phyloP scores from a whole-genome alignment of 2,113 vertebrate species.

The Gasterosteus nipponicus region DNA sequence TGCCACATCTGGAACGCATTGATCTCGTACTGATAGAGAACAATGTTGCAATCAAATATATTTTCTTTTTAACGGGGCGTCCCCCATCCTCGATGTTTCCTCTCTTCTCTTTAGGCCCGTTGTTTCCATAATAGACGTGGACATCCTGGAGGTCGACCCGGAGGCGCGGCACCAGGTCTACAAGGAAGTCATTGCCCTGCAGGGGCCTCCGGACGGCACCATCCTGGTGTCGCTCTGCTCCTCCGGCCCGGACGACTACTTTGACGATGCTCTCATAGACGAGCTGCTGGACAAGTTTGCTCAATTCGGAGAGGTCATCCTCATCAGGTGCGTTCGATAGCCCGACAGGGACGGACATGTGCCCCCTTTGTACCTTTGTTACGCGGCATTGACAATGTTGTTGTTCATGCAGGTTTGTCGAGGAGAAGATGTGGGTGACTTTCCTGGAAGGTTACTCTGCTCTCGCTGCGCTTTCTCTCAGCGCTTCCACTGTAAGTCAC shows the following conservation, averaged over 20 bases:
- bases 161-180: constrained; percentile 94
- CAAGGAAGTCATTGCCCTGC: constrained; percentile 91
- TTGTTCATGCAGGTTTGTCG: constrained; percentile 88
- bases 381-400: neutral
- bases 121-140: constrained; percentile 92
- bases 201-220: constrained; percentile 96
- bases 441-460: constrained; percentile 97
- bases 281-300: constrained; percentile 94
- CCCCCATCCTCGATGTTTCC: neutral
- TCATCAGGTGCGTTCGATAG: constrained; percentile 88
- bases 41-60: neutral
- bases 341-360: neutral
- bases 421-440: constrained; percentile 99
- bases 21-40: neutral
- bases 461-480: constrained; percentile 87
- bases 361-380: neutral
- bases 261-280: constrained; percentile 93
- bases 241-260: constrained; percentile 89
- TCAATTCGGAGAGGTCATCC: constrained; percentile 93
- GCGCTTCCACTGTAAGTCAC: constrained; percentile 89
- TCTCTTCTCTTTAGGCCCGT: constrained; percentile 85
- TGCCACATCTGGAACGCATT: neutral
- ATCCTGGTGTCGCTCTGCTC: constrained; percentile 91
- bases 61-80: neutral
- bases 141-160: constrained; percentile 95